Evolutionary conservation across 2,888 invertebrate genomes (phyloP), one percentile per base, ranked within the genome.

Genomic region (Chydorus sphaericus): DNA sequence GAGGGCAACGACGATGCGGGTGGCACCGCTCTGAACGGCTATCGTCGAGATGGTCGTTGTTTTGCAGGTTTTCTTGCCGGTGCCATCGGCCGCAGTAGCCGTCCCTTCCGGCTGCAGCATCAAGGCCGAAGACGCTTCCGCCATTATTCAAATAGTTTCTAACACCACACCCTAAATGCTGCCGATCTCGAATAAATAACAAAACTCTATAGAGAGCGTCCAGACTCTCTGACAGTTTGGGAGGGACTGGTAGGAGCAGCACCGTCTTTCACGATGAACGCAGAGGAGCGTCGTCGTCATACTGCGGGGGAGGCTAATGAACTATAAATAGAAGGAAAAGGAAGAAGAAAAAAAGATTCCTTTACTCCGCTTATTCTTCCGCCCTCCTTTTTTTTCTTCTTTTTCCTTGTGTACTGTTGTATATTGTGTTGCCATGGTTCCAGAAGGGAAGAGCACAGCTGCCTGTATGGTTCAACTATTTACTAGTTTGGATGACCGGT

Each of bases 11-110:
- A 91, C 86, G 66, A 91, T 81, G 69, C 85, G 80, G 48, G 89
- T 84, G 64, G 80, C 79, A 61, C 88, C 89, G 67, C 88, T 86
- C 69, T 87, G 86, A 60, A 92, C 84, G 50, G 89, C 90, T 63
- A 91, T 88, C 57, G 91, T 90, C 70, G 88, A 88, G 66, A 91
- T 83, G 63, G 89, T 89, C 58, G 89, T 89, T 56, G 85, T 82
- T n/a, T n/a, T n/a, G n/a, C n/a, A n/a, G n/a, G n/a, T n/a, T n/a
- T n/a, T n/a, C n/a, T n/a, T n/a, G n/a, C n/a, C n/a, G n/a, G n/a
- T n/a, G n/a, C n/a, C n/a, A n/a, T n/a, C n/a, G n/a, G n/a, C n/a
- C n/a, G n/a, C n/a, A n/a, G n/a, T 44, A 1, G 44, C 26, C 6
- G 44, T 5, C 44, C 26, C 11, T 6, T 44, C 26, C 3, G 44